These are phyloP conservation scores for Callimorpha dominula DNA, from an alignment of 2,888 invertebrate species.

Conservation along the genomic window DNA sequence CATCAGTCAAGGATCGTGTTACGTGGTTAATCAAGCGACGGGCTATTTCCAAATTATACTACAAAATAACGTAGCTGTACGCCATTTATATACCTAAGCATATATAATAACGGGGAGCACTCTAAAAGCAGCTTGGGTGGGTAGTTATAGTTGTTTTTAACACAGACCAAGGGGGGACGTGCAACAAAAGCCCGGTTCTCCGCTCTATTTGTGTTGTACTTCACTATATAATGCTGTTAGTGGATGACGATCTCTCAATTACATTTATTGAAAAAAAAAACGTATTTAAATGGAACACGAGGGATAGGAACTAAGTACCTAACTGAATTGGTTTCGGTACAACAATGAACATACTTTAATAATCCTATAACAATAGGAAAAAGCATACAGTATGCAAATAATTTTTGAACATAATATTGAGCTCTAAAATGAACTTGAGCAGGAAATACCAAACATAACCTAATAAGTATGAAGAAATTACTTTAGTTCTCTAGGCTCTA, in stretches of 20 bases:
- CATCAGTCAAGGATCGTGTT: neutral
- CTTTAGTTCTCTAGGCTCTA: neutral
- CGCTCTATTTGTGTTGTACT: slow-evolving; percentile 35
- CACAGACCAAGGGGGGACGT: slow-evolving; percentile 41
- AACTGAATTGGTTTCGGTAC: neutral
- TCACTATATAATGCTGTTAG: slow-evolving; percentile 23
- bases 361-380: neutral
- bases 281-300: neutral
- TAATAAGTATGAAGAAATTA: neutral
- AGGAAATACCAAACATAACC: neutral
- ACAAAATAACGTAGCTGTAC: neutral
- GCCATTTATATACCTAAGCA: neutral
- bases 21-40: neutral
- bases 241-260: slow-evolving; percentile 32
- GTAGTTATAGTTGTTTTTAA: slow-evolving; percentile 44
- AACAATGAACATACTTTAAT: neutral
- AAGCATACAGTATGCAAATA: neutral
- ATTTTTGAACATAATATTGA: neutral
- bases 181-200: slow-evolving; percentile 38
- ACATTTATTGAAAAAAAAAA: slow-evolving; percentile 16
- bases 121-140: slow-evolving; percentile 26
- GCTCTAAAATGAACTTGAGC: neutral
- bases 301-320: neutral
- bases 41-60: neutral
- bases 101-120: slow-evolving; percentile 13